These are phyloP conservation scores for Percopsis transmontana DNA, from an alignment of 2,113 vertebrate species.

Conservation along the genomic window DNA sequence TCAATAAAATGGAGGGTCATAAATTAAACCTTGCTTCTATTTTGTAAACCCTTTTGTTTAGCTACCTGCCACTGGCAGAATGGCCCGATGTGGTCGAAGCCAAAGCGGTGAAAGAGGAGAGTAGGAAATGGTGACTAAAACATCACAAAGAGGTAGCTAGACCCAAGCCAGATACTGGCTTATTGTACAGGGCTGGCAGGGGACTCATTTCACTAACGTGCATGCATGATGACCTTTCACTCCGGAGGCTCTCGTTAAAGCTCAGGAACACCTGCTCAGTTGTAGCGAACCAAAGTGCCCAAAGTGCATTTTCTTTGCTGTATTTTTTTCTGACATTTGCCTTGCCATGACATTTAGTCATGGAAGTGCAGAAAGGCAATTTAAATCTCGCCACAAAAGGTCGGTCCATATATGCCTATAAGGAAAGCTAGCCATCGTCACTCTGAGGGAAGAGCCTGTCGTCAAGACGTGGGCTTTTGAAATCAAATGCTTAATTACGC, in stretches of 20 bases:
- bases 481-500: background rate
- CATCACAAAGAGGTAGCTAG: too few relatives aligned
- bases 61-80: background rate
- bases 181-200: too few relatives aligned
- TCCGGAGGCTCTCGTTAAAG: conserved; percentile 6
- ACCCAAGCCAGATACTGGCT: too few relatives aligned
- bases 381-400: conserved; percentile 60
- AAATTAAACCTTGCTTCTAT: background rate
- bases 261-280: conserved; percentile 10
- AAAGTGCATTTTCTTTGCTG: conserved; percentile 44
- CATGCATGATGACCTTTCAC: conserved; percentile 19
- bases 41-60: background rate
- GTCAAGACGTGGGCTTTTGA: conserved; percentile 2
- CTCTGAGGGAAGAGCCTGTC: conserved; percentile 26
- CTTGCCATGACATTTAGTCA: conserved; percentile 68
- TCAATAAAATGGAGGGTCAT: too few relatives aligned
- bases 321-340: conserved; percentile 59
- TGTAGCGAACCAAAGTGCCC: background rate
- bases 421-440: conserved; percentile 19
- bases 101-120: too few relatives aligned
- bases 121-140: too few relatives aligned
- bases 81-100: too few relatives aligned
- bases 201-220: conserved; percentile 13
- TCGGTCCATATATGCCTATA: conserved; percentile 39
- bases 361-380: conserved; percentile 60